Base-by-base conservation (phyloP, 2,113 vertebrate species). In the Rhinichthys klamathensis region DNA sequence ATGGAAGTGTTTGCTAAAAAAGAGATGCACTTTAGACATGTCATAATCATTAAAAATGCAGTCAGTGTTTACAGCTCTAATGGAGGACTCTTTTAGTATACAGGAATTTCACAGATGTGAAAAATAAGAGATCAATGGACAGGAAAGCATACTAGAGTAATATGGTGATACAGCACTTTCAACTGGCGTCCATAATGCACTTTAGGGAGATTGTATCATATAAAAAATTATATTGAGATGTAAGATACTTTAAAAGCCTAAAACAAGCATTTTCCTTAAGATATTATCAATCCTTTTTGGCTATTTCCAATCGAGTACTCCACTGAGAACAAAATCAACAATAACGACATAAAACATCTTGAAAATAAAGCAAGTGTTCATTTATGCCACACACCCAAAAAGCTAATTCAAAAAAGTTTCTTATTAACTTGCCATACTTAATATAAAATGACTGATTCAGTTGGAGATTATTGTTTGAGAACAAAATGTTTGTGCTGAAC, bases 91-190 rank as follows among this genome's bases (percentile, higher is more conserved):
- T 54, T n/a, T n/a, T n/a, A n/a, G n/a, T n/a, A n/a, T 5, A 30
- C 21, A 15, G 73, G 13, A 27, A 27, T 16, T 46, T 8, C 12
- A 51, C 15, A 51, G 44, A 49, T 38, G 6, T 41, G 38, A 46
- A 44, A 70, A n/a, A 82, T 38, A 21, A 70, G 56, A 77, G 16
- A 58, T 32, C 60, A 44, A 79, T 61, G 21, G 21, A 79, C 25
- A 21, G n/a, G 25, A 60, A 79, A 25, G 3, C 6, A 25, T 60
- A 8, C 41, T 9, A 4, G 9, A 27, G 25, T 54, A 30, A 61
- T 16, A 58, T 41, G 30, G 21, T 32, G 0, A 32, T 79, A 16
- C 18, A 58, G 51, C 51, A 56, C 49, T 77, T 77, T 77, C 49
- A 56, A 2, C 27, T 73, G 38, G 23, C 38, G 32, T 16, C 23